Base-by-base conservation (phyloP, 2,888 invertebrate species). In the Chrysodeixis includens region DNA sequence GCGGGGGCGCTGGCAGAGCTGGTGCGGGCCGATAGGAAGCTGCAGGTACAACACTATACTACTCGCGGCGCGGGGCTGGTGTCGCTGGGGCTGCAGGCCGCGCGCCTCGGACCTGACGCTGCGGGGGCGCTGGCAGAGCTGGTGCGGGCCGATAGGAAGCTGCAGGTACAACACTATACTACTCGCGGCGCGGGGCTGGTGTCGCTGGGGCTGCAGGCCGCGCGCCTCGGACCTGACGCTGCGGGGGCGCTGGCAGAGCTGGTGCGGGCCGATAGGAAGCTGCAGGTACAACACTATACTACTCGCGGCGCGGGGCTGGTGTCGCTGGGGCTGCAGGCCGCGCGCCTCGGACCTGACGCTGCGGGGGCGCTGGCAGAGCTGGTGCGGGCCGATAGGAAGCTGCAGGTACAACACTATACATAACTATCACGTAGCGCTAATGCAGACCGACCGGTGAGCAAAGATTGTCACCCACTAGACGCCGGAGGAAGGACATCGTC, bases 41-140 rank as follows among this genome's bases (percentile, higher is more conserved):
- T 10, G 6, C 12, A 26, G 95, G 96, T 7, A 86, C 97, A n/a
- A 10, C 35, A 35, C 12, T 12, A 5, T n/a, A n/a, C n/a, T n/a
- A n/a, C 1, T 0, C 14, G 8, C 14, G 4, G 3, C 8, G 35
- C 14, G 9, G 9, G 12, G 3, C 20, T 5, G n/a, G n/a, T n/a
- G n/a, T n/a, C n/a, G n/a, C n/a, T n/a, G n/a, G n/a, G n/a, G n/a
- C n/a, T n/a, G n/a, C n/a, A n/a, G n/a, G n/a, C n/a, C n/a, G n/a
- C n/a, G n/a, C n/a, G n/a, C n/a, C n/a, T n/a, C n/a, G n/a, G n/a
- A n/a, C n/a, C n/a, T n/a, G n/a, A n/a, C n/a, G n/a, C n/a, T n/a
- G n/a, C n/a, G n/a, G n/a, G n/a, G n/a, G n/a, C n/a, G n/a, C n/a
- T n/a, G n/a, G n/a, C 56, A n/a, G 10, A 1, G n/a, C 7, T 60